A percentile compares a stretch with the other conserved stretches of the same genome.
Conservation (phyloP, 2,888 invertebrate genomes). For the Ichneumoninae sp. region DNA sequence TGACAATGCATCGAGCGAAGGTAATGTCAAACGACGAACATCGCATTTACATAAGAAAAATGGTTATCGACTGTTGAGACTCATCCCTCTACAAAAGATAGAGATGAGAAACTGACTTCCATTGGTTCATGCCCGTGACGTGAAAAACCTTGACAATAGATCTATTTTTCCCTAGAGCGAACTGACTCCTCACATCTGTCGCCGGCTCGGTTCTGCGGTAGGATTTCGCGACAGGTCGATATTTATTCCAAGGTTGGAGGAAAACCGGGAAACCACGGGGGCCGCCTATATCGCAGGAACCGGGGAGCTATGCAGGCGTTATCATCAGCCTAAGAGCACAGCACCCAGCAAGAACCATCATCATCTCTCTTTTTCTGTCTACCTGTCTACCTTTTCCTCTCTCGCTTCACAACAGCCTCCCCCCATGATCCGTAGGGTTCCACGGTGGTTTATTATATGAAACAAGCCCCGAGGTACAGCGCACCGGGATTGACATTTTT, state of each 20-base stretch:
- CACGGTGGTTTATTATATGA: conserved; percentile 65
- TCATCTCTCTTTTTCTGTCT: conserved; percentile 22
- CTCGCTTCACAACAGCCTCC: not conserved
- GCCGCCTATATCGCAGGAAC: conserved; percentile 9
- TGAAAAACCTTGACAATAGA: conserved; percentile 57
- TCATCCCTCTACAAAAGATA: conserved; percentile 4
- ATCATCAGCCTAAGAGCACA: conserved; percentile 35
- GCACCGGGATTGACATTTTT: conserved; percentile 78
- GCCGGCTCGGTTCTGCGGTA: conserved; percentile 40
- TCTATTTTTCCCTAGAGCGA: conserved; percentile 38
- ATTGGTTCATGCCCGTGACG: conserved; percentile 22
- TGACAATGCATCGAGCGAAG: not conserved
- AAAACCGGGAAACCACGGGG: conserved; percentile 21
- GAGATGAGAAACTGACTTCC: conserved; percentile 13
- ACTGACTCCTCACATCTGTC: conserved; percentile 31
- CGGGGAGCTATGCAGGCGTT: conserved; percentile 7
- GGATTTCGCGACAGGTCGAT: conserved; percentile 59
- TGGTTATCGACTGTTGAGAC: not conserved
- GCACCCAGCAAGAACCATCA: conserved; percentile 34
- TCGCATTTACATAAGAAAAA: not conserved
- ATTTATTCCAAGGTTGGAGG: conserved; percentile 50
- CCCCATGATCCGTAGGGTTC: conserved; percentile 39
- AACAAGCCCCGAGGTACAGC: conserved; percentile 64
- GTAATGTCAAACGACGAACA: not conserved
- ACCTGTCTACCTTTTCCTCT: conserved; percentile 19